phyloP scores from a whole-genome alignment of 2,888 invertebrate genomes.

The Sicus ferrugineus region DNA sequence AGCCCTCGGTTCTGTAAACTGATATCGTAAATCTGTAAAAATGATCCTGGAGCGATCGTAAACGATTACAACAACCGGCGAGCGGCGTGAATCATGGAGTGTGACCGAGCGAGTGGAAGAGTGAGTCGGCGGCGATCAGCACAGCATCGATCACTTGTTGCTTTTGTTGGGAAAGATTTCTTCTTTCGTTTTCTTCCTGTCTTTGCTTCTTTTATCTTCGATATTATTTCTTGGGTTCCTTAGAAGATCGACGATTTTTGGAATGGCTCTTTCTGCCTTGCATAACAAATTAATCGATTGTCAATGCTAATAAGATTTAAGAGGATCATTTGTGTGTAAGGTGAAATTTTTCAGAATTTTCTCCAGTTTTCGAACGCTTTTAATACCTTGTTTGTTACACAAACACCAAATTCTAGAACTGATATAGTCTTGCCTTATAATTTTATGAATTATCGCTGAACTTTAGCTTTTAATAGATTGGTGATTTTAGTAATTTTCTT shows the following conservation, averaged over 20 bases:
- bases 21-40: conserved; percentile 35
- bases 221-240: not conserved
- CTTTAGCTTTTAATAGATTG: no score
- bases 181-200: not conserved
- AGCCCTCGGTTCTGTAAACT: conserved; percentile 6
- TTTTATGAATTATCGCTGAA: no score
- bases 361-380: no score
- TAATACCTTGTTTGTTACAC: no score
- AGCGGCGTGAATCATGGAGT: conserved; percentile 16
- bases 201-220: not conserved
- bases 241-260: conserved; percentile 17
- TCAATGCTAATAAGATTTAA: conserved; percentile 58
- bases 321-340: conserved; percentile 49
- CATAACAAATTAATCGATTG: conserved; percentile 61
- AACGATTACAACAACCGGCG: conserved; percentile 10
- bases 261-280: conserved; percentile 39
- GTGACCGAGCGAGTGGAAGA: not conserved
- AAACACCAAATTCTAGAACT: no score
- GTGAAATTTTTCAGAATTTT: conserved; percentile 49
- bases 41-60: conserved; percentile 26
- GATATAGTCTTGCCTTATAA: no score
- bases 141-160: conserved; percentile 27
- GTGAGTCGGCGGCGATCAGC: conserved; percentile 6
- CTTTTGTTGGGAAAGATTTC: conserved; percentile 9
- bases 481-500: no score